Conservation (phyloP, 1,140 invertebrate genomes). For the Nasonia longicornis region DNA sequence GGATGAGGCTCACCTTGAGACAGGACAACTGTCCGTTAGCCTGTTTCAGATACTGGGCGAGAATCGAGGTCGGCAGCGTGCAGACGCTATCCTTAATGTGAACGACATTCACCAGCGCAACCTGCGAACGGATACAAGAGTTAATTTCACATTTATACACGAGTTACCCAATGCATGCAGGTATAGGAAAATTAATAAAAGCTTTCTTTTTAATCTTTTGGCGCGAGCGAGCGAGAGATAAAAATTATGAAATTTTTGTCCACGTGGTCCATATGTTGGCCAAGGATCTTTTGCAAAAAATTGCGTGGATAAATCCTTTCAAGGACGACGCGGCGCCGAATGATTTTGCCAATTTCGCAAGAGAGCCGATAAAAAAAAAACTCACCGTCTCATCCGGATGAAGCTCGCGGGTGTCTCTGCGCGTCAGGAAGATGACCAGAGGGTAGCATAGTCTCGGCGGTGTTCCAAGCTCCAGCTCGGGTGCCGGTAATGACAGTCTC, state of each 20-base stretch:
- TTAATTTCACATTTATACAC: conserved; percentile 27
- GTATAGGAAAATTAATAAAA: neutral
- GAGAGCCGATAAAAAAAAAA: conserved; percentile 37
- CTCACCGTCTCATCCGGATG: conserved; percentile 82
- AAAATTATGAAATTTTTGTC: neutral
- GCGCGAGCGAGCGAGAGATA: neutral
- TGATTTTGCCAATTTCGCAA: neutral
- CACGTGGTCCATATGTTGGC: too few species aligned
- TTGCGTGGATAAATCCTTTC: neutral
- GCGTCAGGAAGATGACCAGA: conserved; percentile 78
- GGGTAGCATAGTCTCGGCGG: conserved; percentile 81
- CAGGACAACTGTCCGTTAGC: conserved; percentile 84
- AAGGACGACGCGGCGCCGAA: neutral
- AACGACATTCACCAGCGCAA: conserved; percentile 82
- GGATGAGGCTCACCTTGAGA: conserved; percentile 74
- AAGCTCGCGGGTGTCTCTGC: conserved; percentile 73
- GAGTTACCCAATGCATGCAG: neutral
- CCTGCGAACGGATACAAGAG: conserved; percentile 66
- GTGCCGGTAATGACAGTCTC: conserved; percentile 73
- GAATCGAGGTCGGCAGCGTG: conserved; percentile 80
- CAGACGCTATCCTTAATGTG: conserved; percentile 84
- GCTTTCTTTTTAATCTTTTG: neutral
- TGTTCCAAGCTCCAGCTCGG: conserved; percentile 76
- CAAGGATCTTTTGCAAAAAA: too few species aligned
- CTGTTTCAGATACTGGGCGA: conserved; percentile 85